Evolutionary conservation across 2,113 vertebrate genomes (phyloP), one percentile per base, ranked within the genome.

Genomic region (Sapayoa aenigma): DNA sequence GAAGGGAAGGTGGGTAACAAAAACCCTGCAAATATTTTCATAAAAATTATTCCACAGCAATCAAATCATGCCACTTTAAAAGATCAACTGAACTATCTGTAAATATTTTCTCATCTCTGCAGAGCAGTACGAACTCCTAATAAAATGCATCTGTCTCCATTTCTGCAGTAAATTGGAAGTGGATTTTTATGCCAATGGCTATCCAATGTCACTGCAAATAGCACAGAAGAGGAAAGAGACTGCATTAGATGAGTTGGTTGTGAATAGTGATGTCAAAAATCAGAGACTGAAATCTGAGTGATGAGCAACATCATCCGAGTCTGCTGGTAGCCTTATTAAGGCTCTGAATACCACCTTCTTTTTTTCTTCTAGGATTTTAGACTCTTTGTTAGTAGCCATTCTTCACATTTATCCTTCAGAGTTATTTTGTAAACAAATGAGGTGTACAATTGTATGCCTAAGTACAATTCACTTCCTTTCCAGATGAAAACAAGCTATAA

Each of bases 91-190:
- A 93, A 66, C 80, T 86, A 59, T 87, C 82, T 87, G 44, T 92
- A 96, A 96, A 95, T 94, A 87, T 97, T 96, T 97, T 93, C 87
- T 93, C 77, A 71, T 96, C 74, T 94, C 91, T 87, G 59, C 72
- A 58, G 80, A 90, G 77, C 5, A 11, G 80, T 58, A 50, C 62
- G 49, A 85, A 79, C 44, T 90, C 49, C 41, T 89, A 87, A 95
- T 90, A 77, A 93, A 89, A 71, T 25, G 50, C 78, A 85, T 95
- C 77, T 94, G 80, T 81, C 72, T 88, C 79, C 11, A 49, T 89
- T 92, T 77, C 58, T 83, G 67, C 68, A 16, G 66, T 74, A 80
- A 87, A 80, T 56, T 39, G 56, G 83, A 87, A 53, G 88, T 69
- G 71, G 56, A 33, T 86, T 94, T 91, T 90, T 84, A 49, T 35